phyloP scores from a whole-genome alignment of 2,113 vertebrate species.

The Melozone crissalis region DNA sequence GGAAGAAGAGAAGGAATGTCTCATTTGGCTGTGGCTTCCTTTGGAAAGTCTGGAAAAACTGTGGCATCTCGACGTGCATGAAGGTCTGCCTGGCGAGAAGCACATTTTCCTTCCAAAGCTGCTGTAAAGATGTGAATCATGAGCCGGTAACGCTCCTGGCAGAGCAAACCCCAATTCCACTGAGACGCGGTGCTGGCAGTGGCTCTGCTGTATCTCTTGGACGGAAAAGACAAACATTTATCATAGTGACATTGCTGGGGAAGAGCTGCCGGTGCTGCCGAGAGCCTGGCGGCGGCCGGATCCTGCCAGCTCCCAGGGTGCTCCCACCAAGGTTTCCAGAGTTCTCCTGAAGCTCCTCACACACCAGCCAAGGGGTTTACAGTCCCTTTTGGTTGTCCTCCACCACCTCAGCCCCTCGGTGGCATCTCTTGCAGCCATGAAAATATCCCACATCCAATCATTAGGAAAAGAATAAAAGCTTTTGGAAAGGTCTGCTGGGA shows the following conservation, averaged over 20 bases:
- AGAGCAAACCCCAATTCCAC: background rate
- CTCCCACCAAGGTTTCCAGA: background rate
- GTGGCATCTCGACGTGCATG: background rate
- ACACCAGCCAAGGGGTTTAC: background rate
- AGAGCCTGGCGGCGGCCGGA: rapidly evolving
- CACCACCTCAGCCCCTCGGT: rapidly evolving
- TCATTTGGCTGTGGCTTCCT: constrained; percentile 29
- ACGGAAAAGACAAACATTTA: constrained; percentile 12
- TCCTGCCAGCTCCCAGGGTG: background rate
- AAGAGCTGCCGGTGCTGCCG: background rate
- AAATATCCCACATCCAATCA: rapidly evolving
- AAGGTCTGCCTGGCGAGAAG: background rate
- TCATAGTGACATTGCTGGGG: background rate
- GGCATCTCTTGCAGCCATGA: background rate
- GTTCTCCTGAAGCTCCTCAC: background rate
- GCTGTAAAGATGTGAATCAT: constrained; percentile 55
- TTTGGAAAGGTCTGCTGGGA: background rate
- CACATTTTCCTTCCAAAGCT: constrained; percentile 44
- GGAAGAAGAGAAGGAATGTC: constrained; percentile 52
- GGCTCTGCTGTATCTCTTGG: background rate
- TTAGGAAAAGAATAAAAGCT: background rate
- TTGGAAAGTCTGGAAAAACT: constrained; percentile 52
- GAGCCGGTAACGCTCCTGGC: constrained; percentile 37
- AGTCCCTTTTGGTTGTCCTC: background rate
- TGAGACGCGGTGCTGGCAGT: constrained; percentile 4